A percentile compares a stretch with the other conserved stretches of the same genome.
phyloP scores from a whole-genome alignment of 2,888 invertebrate species.

The Pachymerium ferrugineum region DNA sequence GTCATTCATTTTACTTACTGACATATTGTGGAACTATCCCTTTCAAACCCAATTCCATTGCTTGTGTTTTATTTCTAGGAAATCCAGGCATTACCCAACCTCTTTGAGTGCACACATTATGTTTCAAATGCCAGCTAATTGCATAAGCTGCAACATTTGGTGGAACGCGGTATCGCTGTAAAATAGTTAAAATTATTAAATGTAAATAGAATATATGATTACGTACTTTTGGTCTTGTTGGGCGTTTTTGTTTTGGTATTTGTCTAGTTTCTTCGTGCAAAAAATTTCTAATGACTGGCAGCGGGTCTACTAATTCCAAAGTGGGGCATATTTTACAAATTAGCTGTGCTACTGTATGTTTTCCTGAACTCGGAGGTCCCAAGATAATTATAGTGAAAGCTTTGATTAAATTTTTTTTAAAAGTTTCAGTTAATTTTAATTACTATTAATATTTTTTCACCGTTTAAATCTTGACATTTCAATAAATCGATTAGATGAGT shows the following conservation, averaged over 20 bases:
- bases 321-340: neutral
- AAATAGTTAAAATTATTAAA: neutral
- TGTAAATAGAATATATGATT: neutral
- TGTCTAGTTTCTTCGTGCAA: neutral
- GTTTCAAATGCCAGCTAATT: neutral
- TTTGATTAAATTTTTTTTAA: neutral
- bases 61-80: constrained; percentile 9
- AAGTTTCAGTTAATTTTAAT: neutral
- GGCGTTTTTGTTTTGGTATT: neutral
- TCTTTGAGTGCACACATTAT: neutral
- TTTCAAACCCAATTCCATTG: neutral
- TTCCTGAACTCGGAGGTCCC: neutral
- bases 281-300: neutral
- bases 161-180: neutral
- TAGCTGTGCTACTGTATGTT: neutral
- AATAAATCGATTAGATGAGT: neutral
- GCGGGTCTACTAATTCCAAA: neutral
- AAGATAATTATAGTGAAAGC: neutral
- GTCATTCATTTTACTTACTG: too few species aligned
- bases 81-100: constrained; percentile 29
- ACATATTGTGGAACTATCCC: neutral
- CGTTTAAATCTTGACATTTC: neutral
- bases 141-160: constrained; percentile 3
- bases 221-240: neutral
- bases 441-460: neutral